Evolutionary conservation across 2,797 vertebrate genomes (phyloP).

Genomic region (Gadopsis bispinosus): DNA sequence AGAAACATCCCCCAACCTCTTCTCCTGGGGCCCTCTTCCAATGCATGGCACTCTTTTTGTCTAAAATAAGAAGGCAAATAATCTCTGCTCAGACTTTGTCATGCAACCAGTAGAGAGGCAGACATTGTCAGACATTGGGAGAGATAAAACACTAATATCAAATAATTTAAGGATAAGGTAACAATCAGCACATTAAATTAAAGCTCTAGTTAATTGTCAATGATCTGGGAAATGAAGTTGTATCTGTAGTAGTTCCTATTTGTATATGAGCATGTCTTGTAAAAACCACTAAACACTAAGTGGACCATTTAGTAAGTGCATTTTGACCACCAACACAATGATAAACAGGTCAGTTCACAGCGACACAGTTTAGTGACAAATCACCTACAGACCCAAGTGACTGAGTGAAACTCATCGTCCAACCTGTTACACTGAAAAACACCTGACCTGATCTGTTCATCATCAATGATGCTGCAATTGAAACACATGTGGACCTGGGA

Average conservation of each 20-base stretch:
- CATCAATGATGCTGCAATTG: background rate
- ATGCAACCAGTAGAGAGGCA: too few relatives aligned
- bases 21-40: slow-evolving; percentile 60
- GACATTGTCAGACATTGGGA: background rate
- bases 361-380: background rate
- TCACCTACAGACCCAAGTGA: background rate
- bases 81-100: slow-evolving; percentile 48
- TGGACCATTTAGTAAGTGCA: too few relatives aligned
- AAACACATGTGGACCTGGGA: background rate
- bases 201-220: background rate
- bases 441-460: background rate
- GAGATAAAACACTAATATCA: background rate
- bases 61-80: slow-evolving; percentile 66
- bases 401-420: background rate
- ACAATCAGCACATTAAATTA: background rate
- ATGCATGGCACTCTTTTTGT: slow-evolving; percentile 55
- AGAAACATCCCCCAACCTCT: slow-evolving; percentile 54
- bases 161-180: background rate
- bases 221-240: background rate
- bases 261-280: too few relatives aligned
- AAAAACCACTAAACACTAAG: background rate
- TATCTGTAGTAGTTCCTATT: background rate
- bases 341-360: background rate
- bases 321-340: background rate
- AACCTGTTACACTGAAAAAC: background rate